phyloP scores from a whole-genome alignment of 2,113 vertebrate species.

The Catagonus wagneri region DNA sequence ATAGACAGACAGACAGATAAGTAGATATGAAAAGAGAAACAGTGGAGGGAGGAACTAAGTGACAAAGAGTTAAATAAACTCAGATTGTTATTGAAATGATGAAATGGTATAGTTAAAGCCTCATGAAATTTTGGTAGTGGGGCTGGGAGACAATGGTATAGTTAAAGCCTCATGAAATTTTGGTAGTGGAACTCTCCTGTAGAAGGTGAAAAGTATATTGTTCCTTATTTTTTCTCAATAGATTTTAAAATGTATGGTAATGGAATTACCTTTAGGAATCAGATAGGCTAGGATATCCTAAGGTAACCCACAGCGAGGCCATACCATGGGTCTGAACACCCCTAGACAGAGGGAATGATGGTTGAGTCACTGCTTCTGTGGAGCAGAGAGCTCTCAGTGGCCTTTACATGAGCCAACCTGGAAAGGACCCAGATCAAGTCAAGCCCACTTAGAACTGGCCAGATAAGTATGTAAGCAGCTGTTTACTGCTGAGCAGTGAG shows the following conservation, averaged over 20 bases:
- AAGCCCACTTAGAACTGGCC: neutral
- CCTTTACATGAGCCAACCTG: neutral
- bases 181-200: neutral
- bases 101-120: neutral
- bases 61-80: neutral
- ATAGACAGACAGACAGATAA: too few relatives aligned
- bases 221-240: neutral
- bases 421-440: neutral
- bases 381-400: neutral
- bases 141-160: neutral
- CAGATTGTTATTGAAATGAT: neutral
- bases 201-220: neutral
- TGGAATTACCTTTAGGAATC: too few relatives aligned
- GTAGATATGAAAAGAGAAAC: neutral
- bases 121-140: neutral
- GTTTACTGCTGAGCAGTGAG: neutral
- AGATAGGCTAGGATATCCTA: neutral
- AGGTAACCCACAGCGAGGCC: accelerated
- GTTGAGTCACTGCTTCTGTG: neutral
- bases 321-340: neutral
- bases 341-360: too few relatives aligned
- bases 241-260: neutral
- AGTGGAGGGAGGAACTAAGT: neutral
- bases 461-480: neutral
- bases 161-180: neutral